Evolutionary conservation across 64 coral and sea anemone species (phyloP).

Genomic region (Dendrophyllia cribrosa): DNA sequence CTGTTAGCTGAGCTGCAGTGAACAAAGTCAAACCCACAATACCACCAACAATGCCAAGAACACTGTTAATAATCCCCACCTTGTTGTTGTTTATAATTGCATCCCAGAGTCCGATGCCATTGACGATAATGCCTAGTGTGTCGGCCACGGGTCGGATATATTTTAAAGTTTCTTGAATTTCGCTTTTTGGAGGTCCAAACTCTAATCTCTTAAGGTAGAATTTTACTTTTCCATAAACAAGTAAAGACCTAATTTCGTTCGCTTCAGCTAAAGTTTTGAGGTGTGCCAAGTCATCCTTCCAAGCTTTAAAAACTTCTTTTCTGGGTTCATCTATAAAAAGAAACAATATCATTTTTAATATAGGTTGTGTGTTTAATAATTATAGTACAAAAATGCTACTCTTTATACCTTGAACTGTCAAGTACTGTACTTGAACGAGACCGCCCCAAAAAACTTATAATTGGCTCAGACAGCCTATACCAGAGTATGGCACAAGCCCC

Average conservation of each 20-base stretch:
- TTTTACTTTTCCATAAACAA: conserved; percentile 7
- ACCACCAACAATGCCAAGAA: conserved; percentile 66
- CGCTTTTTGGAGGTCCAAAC: conserved; percentile 1
- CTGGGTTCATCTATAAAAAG: background rate
- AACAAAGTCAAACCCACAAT: conserved; percentile 62
- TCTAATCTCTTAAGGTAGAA: conserved; percentile 45
- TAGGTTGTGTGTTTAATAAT: background rate
- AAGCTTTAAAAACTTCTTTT: conserved; percentile 7
- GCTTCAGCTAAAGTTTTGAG: background rate
- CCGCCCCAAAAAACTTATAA: no score
- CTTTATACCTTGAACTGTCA: no score
- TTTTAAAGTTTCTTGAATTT: no score
- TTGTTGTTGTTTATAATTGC: conserved; percentile 65
- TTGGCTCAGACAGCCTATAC: no score
- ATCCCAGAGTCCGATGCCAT: conserved; percentile 57
- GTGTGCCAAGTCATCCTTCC: conserved; percentile 2
- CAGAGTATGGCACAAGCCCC: no score
- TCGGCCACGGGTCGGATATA: conserved; percentile 55
- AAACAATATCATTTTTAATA: background rate
- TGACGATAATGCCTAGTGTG: conserved; percentile 58
- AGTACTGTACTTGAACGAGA: no score
- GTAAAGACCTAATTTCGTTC: background rate
- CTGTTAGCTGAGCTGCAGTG: background rate
- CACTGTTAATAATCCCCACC: conserved; percentile 72
- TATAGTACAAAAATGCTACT: no score